phyloP scores from a whole-genome alignment of 2,113 vertebrate genomes.

The Marcusenius ussheri region DNA sequence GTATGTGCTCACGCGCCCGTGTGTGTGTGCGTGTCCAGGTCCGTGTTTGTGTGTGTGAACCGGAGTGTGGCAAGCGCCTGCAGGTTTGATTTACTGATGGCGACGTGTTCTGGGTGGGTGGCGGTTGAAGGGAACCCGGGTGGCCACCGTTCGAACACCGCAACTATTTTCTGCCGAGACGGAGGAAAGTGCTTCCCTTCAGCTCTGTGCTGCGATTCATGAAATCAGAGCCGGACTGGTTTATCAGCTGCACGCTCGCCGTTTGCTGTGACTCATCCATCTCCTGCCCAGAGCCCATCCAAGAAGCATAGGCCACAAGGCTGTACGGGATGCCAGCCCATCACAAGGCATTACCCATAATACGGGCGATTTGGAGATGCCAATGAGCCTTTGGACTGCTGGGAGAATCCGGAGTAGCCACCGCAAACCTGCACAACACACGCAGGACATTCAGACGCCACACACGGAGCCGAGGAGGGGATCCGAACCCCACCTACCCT shows the following conservation, averaged over 20 bases:
- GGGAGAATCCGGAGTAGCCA: neutral
- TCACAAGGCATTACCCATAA: neutral
- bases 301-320: neutral
- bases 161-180: neutral
- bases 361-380: neutral
- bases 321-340: neutral
- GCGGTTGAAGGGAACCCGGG: neutral
- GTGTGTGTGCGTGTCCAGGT: neutral
- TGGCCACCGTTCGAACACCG: neutral
- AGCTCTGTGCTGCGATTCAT: conserved; percentile 1
- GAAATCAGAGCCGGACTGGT: neutral
- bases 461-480: neutral
- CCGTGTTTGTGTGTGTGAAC: neutral
- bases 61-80: neutral
- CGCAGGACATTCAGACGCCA: neutral
- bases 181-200: neutral
- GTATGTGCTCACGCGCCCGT: neutral
- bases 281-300: neutral
- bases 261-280: neutral
- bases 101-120: conserved; percentile 2
- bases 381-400: neutral
- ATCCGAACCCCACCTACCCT: neutral
- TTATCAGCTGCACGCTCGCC: neutral
- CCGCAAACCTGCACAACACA: neutral
- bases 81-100: neutral